These are phyloP conservation scores for Odontophorus gujanensis DNA, from an alignment of 2,113 vertebrate genomes.

Conservation along the genomic window DNA sequence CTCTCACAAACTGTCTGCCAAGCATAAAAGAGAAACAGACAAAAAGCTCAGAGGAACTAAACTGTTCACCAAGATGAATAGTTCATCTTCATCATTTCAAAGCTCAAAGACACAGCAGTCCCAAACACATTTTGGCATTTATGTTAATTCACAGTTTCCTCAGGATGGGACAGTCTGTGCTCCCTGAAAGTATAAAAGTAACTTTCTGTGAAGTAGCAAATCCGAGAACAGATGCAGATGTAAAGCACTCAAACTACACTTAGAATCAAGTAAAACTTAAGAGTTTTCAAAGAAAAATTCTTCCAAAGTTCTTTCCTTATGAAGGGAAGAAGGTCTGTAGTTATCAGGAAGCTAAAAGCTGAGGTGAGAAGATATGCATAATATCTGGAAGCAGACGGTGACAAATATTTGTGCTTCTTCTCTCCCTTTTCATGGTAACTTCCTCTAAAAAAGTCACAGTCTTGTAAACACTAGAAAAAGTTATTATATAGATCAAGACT, in stretches of 20 bases:
- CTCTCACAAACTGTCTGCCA: neutral
- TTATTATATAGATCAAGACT: neutral
- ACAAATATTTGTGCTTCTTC: neutral
- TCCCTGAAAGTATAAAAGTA: neutral
- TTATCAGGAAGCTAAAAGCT: neutral
- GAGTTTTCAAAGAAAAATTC: neutral
- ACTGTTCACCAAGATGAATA: neutral
- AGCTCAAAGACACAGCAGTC: neutral
- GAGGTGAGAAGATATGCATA: neutral
- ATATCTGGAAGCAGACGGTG: neutral
- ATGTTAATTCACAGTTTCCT: neutral
- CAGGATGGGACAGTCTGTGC: neutral
- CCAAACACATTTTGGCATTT: neutral
- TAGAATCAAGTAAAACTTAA: neutral
- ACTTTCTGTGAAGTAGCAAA: neutral
- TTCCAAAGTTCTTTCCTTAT: neutral
- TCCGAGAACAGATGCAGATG: neutral
- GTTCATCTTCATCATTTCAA: neutral
- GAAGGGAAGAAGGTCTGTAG: neutral
- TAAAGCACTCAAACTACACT: neutral
- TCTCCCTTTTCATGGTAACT: neutral
- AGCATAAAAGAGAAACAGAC: neutral
- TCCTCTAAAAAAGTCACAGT: neutral
- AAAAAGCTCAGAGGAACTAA: neutral
- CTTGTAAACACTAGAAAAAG: conserved; percentile 1